Evolutionary conservation across 2,888 invertebrate genomes (phyloP).

Genomic region (Hypomecis punctinalis): DNA sequence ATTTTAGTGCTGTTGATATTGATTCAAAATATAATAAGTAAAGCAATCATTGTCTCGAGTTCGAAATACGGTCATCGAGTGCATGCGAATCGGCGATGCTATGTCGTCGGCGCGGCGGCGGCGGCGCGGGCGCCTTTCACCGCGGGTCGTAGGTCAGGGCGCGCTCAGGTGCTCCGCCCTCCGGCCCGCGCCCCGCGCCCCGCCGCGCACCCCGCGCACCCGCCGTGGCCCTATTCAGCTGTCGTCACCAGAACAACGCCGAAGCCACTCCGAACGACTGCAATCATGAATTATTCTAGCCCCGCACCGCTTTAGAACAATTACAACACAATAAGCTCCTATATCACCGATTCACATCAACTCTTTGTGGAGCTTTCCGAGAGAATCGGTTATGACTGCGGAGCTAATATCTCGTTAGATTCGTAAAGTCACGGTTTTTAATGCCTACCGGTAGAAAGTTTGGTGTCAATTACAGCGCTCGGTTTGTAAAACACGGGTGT

Average conservation of each 20-base stretch:
- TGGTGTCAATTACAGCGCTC: constrained; percentile 41
- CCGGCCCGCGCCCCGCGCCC: constrained; percentile 46
- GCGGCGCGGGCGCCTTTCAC: constrained; percentile 81
- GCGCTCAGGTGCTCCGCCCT: constrained; percentile 84
- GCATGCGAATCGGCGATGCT: constrained; percentile 67
- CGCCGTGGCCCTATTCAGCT: constrained; percentile 82
- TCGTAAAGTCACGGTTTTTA: constrained; percentile 46
- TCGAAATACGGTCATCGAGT: constrained; percentile 67
- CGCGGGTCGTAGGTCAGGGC: constrained; percentile 84
- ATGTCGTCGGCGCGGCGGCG: constrained; percentile 61
- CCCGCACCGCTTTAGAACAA: constrained; percentile 76
- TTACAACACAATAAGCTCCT: constrained; percentile 80
- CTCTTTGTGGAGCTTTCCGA: constrained; percentile 69
- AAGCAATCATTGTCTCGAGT: constrained; percentile 46
- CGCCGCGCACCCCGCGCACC: constrained; percentile 56
- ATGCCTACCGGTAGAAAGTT: constrained; percentile 54
- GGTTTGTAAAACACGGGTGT: constrained; percentile 48
- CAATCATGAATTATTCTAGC: constrained; percentile 82
- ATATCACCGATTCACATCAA: constrained; percentile 75
- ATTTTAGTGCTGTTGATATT: constrained; percentile 1
- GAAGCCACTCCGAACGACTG: constrained; percentile 74
- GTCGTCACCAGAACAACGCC: constrained; percentile 73
- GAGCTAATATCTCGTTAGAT: constrained; percentile 46
- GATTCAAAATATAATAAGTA: constrained; percentile 30
- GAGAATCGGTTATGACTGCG: constrained; percentile 43